Conservation (phyloP, 2,797 vertebrate genomes). For the Acrossocheilus wenchowensis region DNA sequence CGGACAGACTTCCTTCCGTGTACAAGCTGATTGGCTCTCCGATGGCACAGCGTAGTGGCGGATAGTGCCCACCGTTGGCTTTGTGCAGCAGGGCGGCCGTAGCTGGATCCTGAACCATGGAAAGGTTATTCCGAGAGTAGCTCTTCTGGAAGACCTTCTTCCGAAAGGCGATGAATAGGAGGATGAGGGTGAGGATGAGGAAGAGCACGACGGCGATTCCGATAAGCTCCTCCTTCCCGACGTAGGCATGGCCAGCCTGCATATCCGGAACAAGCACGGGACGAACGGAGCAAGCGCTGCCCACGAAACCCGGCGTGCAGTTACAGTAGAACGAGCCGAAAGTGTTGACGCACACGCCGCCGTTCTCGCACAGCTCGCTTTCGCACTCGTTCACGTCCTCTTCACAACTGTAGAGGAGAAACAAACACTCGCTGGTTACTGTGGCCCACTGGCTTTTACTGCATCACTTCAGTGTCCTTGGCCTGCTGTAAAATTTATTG, state of each 20-base stretch:
- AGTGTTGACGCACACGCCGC: constrained; percentile 89
- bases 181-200: constrained; percentile 86
- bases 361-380: constrained; percentile 91
- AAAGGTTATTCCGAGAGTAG: constrained; percentile 93
- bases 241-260: constrained; percentile 91
- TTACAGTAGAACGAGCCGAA: constrained; percentile 96
- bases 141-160: constrained; percentile 96
- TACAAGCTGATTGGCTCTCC: constrained; percentile 91
- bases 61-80: constrained; percentile 91
- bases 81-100: constrained; percentile 93
- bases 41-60: constrained; percentile 80
- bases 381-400: constrained; percentile 95
- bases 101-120: constrained; percentile 93
- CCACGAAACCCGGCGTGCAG: constrained; percentile 91
- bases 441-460: not conserved
- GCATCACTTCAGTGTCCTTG: constrained; percentile 7
- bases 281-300: constrained; percentile 88
- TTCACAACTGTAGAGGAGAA: constrained; percentile 82
- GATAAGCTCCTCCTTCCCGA: constrained; percentile 95
- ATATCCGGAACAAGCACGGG: constrained; percentile 95
- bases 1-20: constrained; percentile 80
- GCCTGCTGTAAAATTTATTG: constrained; percentile 6
- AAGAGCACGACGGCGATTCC: constrained; percentile 92
- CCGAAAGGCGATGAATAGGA: constrained; percentile 91
- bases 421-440: constrained; percentile 11